These are phyloP conservation scores for Zapornia atra DNA, from an alignment of 2,113 vertebrate genomes.

Conservation along the genomic window DNA sequence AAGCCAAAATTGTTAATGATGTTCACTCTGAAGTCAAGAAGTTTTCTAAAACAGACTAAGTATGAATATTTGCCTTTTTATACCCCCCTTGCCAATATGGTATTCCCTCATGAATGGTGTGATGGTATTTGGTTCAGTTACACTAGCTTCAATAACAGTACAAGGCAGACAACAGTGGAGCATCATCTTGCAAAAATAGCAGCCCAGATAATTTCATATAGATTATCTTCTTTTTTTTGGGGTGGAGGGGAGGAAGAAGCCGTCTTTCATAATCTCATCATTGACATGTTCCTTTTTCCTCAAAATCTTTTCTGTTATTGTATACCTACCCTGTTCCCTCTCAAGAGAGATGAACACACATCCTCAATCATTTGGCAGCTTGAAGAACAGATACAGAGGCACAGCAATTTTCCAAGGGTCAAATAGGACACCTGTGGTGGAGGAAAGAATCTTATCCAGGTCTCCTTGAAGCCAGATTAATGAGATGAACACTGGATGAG, in stretches of 20 bases:
- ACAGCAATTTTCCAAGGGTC: background rate
- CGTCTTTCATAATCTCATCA: background rate
- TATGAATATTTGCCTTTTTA: background rate
- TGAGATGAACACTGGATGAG: background rate
- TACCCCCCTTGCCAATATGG: background rate
- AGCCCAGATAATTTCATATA: background rate
- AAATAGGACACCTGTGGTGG: background rate
- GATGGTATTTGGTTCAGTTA: background rate
- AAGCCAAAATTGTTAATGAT: background rate
- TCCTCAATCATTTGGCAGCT: background rate
- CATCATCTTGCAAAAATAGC: background rate
- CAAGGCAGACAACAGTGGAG: background rate
- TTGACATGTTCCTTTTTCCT: background rate
- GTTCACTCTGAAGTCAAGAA: background rate
- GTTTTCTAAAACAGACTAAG: background rate
- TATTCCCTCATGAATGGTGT: background rate
- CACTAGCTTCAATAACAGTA: background rate
- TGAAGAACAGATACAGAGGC: background rate
- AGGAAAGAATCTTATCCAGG: background rate
- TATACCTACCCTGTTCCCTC: background rate
- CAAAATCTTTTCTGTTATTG: background rate
- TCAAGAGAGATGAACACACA: background rate
- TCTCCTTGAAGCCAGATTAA: conserved; percentile 26
- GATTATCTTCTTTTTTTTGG: background rate
- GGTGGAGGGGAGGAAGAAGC: fast-evolving